Evolutionary conservation across 2,113 vertebrate species (phyloP).

Genomic region (Calypte anna): DNA sequence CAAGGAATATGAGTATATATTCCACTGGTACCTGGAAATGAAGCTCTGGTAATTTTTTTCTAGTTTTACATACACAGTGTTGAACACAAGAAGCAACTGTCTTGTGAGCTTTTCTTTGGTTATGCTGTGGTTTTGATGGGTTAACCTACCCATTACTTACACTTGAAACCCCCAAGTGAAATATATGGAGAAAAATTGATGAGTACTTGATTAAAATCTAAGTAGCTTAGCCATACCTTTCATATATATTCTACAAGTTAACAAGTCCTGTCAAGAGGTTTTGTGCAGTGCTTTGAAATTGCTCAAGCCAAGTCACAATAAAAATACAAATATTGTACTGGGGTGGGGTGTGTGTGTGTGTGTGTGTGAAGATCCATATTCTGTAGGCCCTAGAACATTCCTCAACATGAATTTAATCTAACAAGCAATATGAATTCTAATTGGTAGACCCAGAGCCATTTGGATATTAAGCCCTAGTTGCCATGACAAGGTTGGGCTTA

Average conservation of each 20-base stretch:
- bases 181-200: not conserved
- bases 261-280: not conserved
- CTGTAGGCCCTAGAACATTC: not conserved
- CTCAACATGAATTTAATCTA: not conserved
- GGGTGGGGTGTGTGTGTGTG: too few species aligned
- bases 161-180: not conserved
- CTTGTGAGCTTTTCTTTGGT: not conserved
- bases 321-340: not conserved
- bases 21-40: not conserved
- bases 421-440: not conserved
- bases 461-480: not conserved
- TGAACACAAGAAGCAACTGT: not conserved
- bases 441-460: not conserved
- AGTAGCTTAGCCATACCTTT: not conserved
- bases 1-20: not conserved
- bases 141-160: not conserved
- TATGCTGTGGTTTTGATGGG: not conserved
- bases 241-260: not conserved
- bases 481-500: not conserved
- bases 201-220: not conserved
- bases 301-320: not conserved
- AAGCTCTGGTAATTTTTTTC: not conserved
- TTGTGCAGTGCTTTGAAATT: not conserved
- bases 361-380: not conserved
- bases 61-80: not conserved